Evolutionary conservation across 2,888 invertebrate genomes (phyloP).

Genomic region (Coenonympha glycerion): DNA sequence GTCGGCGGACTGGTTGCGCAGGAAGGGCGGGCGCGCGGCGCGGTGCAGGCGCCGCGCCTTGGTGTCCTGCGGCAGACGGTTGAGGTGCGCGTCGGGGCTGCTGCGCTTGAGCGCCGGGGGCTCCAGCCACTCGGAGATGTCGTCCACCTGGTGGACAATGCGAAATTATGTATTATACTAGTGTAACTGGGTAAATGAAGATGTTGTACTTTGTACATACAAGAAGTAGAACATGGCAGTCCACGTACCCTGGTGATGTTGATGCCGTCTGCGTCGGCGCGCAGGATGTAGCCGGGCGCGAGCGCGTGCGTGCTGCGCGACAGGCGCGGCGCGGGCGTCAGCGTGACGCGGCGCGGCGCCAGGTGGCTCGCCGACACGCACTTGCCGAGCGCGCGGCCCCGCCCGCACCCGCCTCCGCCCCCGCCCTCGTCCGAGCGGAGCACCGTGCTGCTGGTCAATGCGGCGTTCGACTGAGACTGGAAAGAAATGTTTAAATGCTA

Average conservation of each 20-base stretch:
- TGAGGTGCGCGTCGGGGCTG: conserved; percentile 46
- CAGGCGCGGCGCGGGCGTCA: conserved; percentile 32
- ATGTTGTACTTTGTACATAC: background rate
- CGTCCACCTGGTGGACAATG: conserved; percentile 51
- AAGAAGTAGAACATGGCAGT: too few species aligned
- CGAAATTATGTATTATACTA: background rate
- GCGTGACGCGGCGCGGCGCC: conserved; percentile 32
- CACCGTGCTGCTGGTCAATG: conserved; percentile 21
- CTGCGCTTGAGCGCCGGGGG: conserved; percentile 52
- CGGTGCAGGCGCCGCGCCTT: conserved; percentile 37
- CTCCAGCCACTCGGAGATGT: conserved; percentile 66
- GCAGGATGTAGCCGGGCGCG: conserved; percentile 62
- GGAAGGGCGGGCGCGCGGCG: conserved; percentile 48
- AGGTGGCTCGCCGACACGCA: conserved; percentile 67
- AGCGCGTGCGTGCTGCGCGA: conserved; percentile 44
- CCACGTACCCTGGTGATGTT: conserved; percentile 57
- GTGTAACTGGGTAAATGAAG: background rate
- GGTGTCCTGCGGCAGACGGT: conserved; percentile 34
- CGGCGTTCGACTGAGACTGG: conserved; percentile 47
- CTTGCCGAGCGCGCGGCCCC: conserved; percentile 52
- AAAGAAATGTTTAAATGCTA: background rate
- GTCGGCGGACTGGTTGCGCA: conserved; percentile 66
- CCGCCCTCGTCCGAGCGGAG: conserved; percentile 42
- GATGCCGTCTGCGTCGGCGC: conserved; percentile 46
- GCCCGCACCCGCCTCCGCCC: conserved; percentile 43